Evolutionary conservation across 2,888 invertebrate species (phyloP).

Genomic region (Trichopoda pennipes): DNA sequence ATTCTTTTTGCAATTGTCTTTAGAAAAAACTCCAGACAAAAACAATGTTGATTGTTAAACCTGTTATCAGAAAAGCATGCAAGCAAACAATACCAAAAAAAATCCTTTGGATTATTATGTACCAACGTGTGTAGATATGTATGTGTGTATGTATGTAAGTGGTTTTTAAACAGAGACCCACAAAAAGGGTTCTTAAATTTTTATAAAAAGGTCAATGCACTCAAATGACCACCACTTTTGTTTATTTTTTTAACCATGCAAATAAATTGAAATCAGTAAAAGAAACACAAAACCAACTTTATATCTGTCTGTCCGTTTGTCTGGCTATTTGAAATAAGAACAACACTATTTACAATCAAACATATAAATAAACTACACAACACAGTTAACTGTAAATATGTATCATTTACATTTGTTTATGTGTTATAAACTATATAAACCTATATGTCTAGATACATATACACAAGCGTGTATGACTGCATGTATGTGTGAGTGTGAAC

Average conservation of each 20-base stretch:
- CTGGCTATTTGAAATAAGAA: constrained; percentile 27
- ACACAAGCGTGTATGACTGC: neutral
- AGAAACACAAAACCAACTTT: constrained; percentile 16
- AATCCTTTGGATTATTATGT: neutral
- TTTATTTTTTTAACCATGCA: constrained; percentile 3
- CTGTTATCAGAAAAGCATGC: neutral
- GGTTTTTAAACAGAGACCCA: constrained; percentile 37
- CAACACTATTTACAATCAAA: constrained; percentile 4
- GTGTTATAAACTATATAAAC: neutral
- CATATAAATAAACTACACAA: neutral
- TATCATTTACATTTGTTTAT: neutral
- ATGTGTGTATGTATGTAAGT: constrained; percentile 9
- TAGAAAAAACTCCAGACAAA: no score
- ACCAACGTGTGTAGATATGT: no score
- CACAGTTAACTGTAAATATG: neutral
- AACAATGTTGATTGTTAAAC: neutral
- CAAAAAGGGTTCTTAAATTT: constrained; percentile 46
- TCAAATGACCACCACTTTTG: constrained; percentile 48
- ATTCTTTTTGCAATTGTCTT: neutral
- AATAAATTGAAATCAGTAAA: constrained; percentile 5
- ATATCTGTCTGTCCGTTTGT: constrained; percentile 24
- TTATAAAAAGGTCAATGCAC: constrained; percentile 39
- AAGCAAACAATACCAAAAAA: no score
- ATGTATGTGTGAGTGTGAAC: neutral
- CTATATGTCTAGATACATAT: neutral